A percentile compares a stretch with the other conserved stretches of the same genome.
These are phyloP conservation scores for Dyspetes luteomarginatus DNA, from an alignment of 2,888 invertebrate genomes.

Conservation along the genomic window DNA sequence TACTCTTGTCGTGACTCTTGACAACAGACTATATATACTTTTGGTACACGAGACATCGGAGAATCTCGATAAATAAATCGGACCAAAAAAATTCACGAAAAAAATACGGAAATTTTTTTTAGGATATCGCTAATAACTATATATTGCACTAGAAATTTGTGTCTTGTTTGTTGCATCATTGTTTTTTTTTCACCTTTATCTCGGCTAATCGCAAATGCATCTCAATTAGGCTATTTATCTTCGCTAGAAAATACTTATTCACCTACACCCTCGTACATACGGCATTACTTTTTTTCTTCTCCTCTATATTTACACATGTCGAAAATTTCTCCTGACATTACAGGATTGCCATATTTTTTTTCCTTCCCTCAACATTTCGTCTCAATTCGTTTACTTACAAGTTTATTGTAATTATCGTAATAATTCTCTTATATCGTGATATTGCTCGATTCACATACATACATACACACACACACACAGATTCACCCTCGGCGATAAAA, in stretches of 20 bases:
- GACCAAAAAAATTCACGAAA: slow-evolving; percentile 48
- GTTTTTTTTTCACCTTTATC: slow-evolving; percentile 31
- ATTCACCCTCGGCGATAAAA: background rate
- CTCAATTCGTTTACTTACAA: slow-evolving; percentile 63
- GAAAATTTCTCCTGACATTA: slow-evolving; percentile 79
- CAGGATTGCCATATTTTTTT: slow-evolving; percentile 69
- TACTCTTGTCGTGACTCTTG: slow-evolving; percentile 20
- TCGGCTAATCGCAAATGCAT: slow-evolving; percentile 45
- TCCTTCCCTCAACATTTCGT: slow-evolving; percentile 50
- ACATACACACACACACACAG: slow-evolving; percentile 37
- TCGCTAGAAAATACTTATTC: slow-evolving; percentile 66
- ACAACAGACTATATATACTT: slow-evolving; percentile 22
- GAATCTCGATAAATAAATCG: slow-evolving; percentile 58
- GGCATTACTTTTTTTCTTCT: background rate
- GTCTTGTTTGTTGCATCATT: slow-evolving; percentile 22
- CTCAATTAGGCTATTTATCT: slow-evolving; percentile 64
- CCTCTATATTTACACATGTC: slow-evolving; percentile 78
- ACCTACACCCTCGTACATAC: slow-evolving; percentile 8
- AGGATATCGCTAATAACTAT: slow-evolving; percentile 73
- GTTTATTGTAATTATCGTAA: slow-evolving; percentile 48
- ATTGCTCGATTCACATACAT: slow-evolving; percentile 69
- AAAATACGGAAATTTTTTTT: slow-evolving; percentile 67
- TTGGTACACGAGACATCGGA: slow-evolving; percentile 39
- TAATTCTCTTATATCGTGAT: slow-evolving; percentile 67
- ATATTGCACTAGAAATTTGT: slow-evolving; percentile 82